Percentiles rank a stretch among this genome's conserved stretches.
Evolutionary conservation across 2,113 vertebrate species (phyloP).

Genomic region (Onychorhynchus coronatus): DNA sequence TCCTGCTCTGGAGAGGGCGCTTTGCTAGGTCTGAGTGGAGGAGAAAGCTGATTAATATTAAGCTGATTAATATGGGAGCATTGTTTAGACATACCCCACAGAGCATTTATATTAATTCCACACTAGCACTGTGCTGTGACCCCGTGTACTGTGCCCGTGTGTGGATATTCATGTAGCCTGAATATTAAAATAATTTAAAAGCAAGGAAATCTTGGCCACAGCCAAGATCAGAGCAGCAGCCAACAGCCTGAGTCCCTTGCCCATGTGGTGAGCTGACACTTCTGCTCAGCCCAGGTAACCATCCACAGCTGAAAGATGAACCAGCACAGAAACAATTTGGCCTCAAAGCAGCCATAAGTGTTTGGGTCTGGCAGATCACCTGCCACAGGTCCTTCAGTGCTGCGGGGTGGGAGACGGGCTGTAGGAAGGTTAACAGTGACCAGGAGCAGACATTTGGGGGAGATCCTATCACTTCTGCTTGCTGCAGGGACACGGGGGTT

Average conservation of each 20-base stretch:
- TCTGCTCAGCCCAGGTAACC: neutral
- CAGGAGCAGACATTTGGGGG: neutral
- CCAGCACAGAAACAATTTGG: neutral
- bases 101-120: constrained; percentile 22
- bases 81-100: neutral
- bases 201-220: neutral
- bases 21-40: neutral
- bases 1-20: neutral
- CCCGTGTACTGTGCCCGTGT: fast-evolving
- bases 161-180: neutral
- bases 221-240: neutral
- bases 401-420: neutral
- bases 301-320: neutral
- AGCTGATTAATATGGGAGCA: constrained; percentile 30
- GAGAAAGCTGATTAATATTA: constrained; percentile 51
- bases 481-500: neutral
- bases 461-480: neutral
- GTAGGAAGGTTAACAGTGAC: neutral
- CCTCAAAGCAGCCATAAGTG: neutral
- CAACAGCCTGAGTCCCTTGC: neutral
- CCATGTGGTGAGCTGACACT: neutral
- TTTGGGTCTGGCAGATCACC: neutral
- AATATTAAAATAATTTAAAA: neutral
- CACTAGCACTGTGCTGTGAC: neutral
- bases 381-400: neutral